phyloP scores from a whole-genome alignment of 2,797 vertebrate genomes.

The Alca torda region DNA sequence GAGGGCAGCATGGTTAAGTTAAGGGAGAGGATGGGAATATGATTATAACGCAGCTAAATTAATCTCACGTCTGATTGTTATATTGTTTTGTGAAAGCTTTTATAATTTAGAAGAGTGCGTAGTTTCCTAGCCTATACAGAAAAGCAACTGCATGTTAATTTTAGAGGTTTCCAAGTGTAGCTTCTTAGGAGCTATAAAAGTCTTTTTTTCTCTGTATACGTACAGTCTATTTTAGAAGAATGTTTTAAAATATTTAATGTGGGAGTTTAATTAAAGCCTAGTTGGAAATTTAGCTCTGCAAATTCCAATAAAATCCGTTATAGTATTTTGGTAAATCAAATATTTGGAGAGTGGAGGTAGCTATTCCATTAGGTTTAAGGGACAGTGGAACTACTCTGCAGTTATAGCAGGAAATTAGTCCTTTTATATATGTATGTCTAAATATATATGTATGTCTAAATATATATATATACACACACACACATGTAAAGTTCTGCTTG shows the following conservation, averaged over 20 bases:
- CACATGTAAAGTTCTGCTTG: background rate
- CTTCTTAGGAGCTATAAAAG: background rate
- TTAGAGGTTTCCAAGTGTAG: background rate
- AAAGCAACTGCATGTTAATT: background rate
- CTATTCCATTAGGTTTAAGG: background rate
- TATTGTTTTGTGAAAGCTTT: background rate
- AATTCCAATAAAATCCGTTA: background rate
- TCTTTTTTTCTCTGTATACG: background rate
- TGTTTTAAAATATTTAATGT: background rate
- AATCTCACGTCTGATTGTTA: background rate
- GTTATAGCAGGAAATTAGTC: background rate
- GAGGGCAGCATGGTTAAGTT: conserved; percentile 77
- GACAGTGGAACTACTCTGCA: background rate
- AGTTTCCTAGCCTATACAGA: background rate
- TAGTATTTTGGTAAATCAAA: background rate
- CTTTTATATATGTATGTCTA: background rate
- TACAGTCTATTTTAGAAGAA: background rate
- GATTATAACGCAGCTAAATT: background rate
- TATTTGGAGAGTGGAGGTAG: background rate
- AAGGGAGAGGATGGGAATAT: background rate
- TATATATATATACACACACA: background rate
- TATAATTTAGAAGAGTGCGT: background rate
- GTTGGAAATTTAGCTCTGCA: background rate
- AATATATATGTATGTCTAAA: background rate
- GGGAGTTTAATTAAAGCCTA: background rate